Conservation (phyloP, 2,888 invertebrate species). For the Hirudinaria manillensis region DNA sequence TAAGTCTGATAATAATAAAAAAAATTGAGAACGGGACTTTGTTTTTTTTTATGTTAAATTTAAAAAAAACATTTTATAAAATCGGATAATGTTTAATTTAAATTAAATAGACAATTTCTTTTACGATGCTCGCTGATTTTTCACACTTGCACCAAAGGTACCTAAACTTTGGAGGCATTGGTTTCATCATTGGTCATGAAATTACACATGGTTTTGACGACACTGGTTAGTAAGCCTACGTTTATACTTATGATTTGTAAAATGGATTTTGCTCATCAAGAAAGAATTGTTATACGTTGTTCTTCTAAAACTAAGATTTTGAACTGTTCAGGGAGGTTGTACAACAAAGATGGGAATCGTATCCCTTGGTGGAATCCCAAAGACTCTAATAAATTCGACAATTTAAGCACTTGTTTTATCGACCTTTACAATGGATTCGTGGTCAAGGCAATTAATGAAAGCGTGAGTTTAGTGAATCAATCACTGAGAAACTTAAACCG, state of each 20-base stretch:
- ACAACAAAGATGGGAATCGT: constrained; percentile 87
- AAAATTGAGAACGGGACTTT: too few species aligned
- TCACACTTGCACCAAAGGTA: too few species aligned
- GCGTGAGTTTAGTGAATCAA: not conserved
- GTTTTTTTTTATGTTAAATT: too few species aligned
- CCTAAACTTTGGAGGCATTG: constrained; percentile 92
- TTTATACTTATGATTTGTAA: too few species aligned
- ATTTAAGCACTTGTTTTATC: constrained; percentile 77
- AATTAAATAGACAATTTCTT: too few species aligned
- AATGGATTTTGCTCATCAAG: too few species aligned
- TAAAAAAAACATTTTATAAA: too few species aligned
- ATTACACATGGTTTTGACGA: constrained; percentile 93
- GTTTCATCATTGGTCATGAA: constrained; percentile 95
- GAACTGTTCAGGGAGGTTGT: constrained; percentile 69
- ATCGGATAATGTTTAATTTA: too few species aligned
- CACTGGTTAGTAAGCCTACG: constrained; percentile 45
- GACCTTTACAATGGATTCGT: constrained; percentile 82
- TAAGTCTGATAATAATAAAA: constrained; percentile 59
- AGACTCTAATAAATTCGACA: constrained; percentile 80
- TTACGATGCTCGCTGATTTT: too few species aligned
- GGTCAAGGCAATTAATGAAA: constrained; percentile 57
- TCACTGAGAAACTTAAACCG: too few species aligned
- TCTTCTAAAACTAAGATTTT: too few species aligned
- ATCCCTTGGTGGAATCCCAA: constrained; percentile 96
- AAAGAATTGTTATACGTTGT: too few species aligned